Base-by-base conservation (phyloP, 2,888 invertebrate genomes). In the Drosophila birchii region DNA sequence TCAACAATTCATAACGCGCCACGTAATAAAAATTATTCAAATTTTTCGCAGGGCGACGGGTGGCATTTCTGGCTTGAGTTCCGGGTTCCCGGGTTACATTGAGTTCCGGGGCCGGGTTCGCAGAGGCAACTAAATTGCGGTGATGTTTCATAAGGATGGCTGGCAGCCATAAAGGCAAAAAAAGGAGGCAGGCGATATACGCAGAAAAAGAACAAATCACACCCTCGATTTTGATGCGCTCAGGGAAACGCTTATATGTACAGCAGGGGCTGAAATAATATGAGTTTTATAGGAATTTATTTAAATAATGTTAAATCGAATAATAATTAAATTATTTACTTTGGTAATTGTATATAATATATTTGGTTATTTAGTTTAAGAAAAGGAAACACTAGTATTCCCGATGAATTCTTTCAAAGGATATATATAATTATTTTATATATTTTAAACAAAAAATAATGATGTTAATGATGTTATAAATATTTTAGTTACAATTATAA, bases 11-110 rank as follows among this genome's bases (percentile, higher is more conserved):
- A 90, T 90, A 90, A 85, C 88, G 88, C 82, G 85, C 87, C 83
- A 87, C 85, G 88, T 87, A 87, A 90, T 90, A 90, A 90, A 90
- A 90, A 90, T 90, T 90, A 90, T 90, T 90, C 90, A 90, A 90
- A 90, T 90, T 90, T 88, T 84, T 86, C 81, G 81, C 79, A 82
- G 54, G n/a, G 38, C 32, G n/a, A 34, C 26, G 55, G 60, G 66
- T 39, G 76, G 45, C 51, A 56, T 29, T 14, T 12, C 11, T 36
- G 59, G 44, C 32, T 9, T 41, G 43, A 47, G 56, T 29, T 56
- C 47, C 20, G 55, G 34, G 51, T 51, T 51, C n/a, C 49, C 14
- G 49, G 49, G 49, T 34, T 7, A 7, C 32, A 8, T 32, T 32
- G 8, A 9, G 32, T 26, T 47, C 29, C 29, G 26, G 45, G 45